Percentiles rank a stretch among this genome's conserved stretches.
These are phyloP conservation scores for Pheosia tremula DNA, from an alignment of 2,888 invertebrate species.

Conservation along the genomic window DNA sequence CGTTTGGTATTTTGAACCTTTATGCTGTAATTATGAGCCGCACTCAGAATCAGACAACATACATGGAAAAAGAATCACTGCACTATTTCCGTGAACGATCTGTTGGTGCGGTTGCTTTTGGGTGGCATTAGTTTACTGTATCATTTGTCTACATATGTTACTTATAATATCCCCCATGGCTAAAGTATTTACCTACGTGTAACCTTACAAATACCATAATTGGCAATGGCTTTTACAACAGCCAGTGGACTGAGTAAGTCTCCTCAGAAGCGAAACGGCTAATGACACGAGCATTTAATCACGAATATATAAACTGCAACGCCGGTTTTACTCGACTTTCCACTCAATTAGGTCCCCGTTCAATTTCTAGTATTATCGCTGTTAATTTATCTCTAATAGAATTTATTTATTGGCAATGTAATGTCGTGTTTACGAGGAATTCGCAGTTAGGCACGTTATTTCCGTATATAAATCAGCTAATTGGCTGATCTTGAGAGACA, in stretches of 20 bases:
- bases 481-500: background rate
- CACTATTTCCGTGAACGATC: too few species aligned
- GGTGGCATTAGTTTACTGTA: too few species aligned
- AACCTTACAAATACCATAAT: too few species aligned
- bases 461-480: background rate
- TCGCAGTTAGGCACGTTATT: background rate
- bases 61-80: too few species aligned
- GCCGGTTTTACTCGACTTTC: slow-evolving; percentile 34
- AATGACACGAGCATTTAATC: slow-evolving; percentile 21
- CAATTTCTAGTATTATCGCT: slow-evolving; percentile 21
- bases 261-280: background rate
- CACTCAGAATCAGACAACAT: too few species aligned
- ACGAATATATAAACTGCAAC: slow-evolving; percentile 18
- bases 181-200: too few species aligned
- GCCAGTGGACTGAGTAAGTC: background rate
- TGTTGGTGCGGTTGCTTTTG: too few species aligned
- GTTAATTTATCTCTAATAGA: slow-evolving; percentile 26
- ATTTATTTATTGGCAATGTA: slow-evolving; percentile 12
- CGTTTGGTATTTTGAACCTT: too few species aligned
- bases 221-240: background rate
- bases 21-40: too few species aligned
- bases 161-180: too few species aligned
- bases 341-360: slow-evolving; percentile 30
- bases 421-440: background rate
- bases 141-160: too few species aligned